Conservation (phyloP, 2,797 vertebrate species). For the Halcyon smyrnensis region DNA sequence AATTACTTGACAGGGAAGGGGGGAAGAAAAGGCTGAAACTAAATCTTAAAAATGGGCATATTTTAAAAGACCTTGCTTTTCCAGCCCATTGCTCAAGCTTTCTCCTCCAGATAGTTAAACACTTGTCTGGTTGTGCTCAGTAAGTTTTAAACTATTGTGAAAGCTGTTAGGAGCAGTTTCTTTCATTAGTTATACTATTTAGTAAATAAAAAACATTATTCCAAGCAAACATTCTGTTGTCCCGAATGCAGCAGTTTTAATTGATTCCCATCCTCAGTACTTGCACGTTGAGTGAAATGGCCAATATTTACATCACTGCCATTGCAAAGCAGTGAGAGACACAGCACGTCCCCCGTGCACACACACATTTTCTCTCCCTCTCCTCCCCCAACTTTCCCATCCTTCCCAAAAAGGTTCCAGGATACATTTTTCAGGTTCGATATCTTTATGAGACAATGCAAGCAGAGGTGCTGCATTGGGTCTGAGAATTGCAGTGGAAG, state of each 20-base stretch:
- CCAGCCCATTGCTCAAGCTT: conserved; percentile 44
- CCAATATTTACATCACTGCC: not conserved
- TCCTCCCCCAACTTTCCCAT: not conserved
- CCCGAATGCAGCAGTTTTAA: conserved; percentile 59
- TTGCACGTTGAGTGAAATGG: conserved; percentile 12
- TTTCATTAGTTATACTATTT: conserved; percentile 67
- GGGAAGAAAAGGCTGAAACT: conserved; percentile 48
- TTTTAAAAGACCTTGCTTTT: conserved; percentile 75
- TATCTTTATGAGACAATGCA: not conserved
- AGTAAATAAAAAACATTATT: conserved; percentile 60
- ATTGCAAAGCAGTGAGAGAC: not conserved
- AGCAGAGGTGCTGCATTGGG: not conserved
- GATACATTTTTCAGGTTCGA: not conserved
- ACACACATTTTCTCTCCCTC: not conserved
- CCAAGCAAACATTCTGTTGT: conserved; percentile 63
- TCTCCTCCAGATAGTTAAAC: conserved; percentile 60
- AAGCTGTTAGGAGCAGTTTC: conserved; percentile 60
- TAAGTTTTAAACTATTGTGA: conserved; percentile 71
- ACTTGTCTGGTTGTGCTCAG: conserved; percentile 56
- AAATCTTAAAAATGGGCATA: conserved; percentile 64
- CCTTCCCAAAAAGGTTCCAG: not conserved
- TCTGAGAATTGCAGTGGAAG: not conserved
- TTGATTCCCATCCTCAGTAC: conserved; percentile 19
- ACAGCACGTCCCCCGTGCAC: not conserved
- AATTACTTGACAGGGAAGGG: conserved; percentile 75